These are phyloP conservation scores for Ochlodes sylvanus DNA, from an alignment of 2,888 invertebrate species.

Conservation along the genomic window DNA sequence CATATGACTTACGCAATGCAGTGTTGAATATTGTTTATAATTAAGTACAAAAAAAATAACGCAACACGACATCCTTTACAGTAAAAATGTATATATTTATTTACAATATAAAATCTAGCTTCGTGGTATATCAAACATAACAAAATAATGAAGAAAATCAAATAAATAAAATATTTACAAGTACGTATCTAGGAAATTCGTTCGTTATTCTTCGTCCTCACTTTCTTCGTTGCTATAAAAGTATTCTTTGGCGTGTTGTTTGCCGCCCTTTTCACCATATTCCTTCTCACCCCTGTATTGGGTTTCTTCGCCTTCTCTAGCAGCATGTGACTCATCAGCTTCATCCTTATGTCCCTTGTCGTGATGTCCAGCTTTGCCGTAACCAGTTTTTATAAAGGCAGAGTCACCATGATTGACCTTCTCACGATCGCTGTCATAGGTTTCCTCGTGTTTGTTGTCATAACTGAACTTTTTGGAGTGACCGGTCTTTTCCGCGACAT, in stretches of 20 bases:
- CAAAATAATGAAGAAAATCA: constrained; percentile 64
- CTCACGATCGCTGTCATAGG: constrained; percentile 83
- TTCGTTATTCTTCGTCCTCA: constrained; percentile 52
- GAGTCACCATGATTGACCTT: constrained; percentile 84
- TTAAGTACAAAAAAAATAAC: background rate
- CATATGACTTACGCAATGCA: background rate
- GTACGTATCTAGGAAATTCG: constrained; percentile 39
- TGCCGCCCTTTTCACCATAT: constrained; percentile 82
- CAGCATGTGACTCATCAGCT: constrained; percentile 82
- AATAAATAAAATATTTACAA: constrained; percentile 66
- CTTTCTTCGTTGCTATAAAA: constrained; percentile 69
- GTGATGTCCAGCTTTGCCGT: constrained; percentile 83
- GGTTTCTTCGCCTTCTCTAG: constrained; percentile 83
- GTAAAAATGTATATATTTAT: constrained; percentile 51
- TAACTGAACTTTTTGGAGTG: constrained; percentile 87
- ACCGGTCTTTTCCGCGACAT: constrained; percentile 88
- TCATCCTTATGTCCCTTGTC: constrained; percentile 85
- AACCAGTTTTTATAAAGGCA: constrained; percentile 78
- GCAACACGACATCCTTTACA: constrained; percentile 1
- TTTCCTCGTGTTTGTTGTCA: constrained; percentile 81
- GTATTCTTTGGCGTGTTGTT: constrained; percentile 75
- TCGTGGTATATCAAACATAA: constrained; percentile 72
- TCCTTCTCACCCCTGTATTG: constrained; percentile 83
- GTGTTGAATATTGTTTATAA: background rate
- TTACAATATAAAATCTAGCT: constrained; percentile 66